Evolutionary conservation across 1,140 invertebrate species (phyloP).

Genomic region (Potamilus streckersoni): DNA sequence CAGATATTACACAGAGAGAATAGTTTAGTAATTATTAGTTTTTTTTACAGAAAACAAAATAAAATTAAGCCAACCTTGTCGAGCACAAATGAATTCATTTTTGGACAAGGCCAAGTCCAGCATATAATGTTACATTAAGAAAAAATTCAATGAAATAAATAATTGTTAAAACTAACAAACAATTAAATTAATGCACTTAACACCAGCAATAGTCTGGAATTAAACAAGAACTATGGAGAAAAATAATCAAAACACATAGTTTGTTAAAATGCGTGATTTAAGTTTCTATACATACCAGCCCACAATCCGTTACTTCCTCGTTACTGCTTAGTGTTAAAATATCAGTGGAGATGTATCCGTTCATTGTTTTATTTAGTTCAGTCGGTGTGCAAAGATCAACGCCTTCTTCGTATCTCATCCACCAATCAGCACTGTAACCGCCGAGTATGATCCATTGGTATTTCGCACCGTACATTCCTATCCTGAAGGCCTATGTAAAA

Average conservation of each 20-base stretch:
- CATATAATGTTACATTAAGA: no score
- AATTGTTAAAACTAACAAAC: no score
- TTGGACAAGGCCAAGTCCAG: no score
- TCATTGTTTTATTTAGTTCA: slow-evolving; percentile 84
- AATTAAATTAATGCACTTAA: no score
- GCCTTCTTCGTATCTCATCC: slow-evolving; percentile 70
- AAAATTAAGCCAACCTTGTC: no score
- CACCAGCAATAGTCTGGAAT: no score
- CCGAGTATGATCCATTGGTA: slow-evolving; percentile 98
- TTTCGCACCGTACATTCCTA: slow-evolving; percentile 84
- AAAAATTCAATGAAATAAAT: no score
- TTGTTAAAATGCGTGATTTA: not conserved
- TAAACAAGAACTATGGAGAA: not conserved
- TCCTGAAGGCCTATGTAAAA: slow-evolving; percentile 71
- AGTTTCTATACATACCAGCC: slow-evolving; percentile 79
- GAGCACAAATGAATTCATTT: no score
- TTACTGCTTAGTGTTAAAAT: slow-evolving; percentile 80
- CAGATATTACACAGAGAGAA: no score
- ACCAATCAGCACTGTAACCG: slow-evolving; percentile 85
- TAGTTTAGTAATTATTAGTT: no score
- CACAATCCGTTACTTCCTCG: slow-evolving; percentile 85
- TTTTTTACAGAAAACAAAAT: no score
- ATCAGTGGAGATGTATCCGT: slow-evolving; percentile 92
- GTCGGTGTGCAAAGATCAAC: slow-evolving; percentile 79
- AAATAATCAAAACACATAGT: not conserved